Evolutionary conservation across 1,140 invertebrate species (phyloP).

Genomic region (Anthonomus grandis): DNA sequence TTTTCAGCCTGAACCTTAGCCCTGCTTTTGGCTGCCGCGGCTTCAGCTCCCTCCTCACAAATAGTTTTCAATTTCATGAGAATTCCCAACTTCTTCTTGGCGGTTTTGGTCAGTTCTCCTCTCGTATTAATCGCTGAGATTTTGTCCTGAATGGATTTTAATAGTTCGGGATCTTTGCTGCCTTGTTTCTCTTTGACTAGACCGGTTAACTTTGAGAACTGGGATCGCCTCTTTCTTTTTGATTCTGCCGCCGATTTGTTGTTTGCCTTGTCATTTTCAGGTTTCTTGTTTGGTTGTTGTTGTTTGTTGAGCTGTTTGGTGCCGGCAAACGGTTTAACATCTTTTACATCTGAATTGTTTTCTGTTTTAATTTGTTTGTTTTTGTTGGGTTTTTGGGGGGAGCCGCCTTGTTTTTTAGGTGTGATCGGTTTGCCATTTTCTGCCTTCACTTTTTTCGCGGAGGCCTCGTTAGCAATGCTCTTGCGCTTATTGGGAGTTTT

Average conservation of each 20-base stretch:
- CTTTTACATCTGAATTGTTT: constrained; percentile 11
- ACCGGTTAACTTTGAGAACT: constrained; percentile 15
- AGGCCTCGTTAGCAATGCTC: constrained; percentile 13
- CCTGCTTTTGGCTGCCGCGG: constrained; percentile 9
- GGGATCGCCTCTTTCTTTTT: constrained; percentile 20
- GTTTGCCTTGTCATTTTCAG: constrained; percentile 4
- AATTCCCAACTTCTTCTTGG: constrained; percentile 28
- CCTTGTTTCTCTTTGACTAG: constrained; percentile 8
- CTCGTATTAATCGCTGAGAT: constrained; percentile 19
- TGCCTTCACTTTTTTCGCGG: constrained; percentile 16
- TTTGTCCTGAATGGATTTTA: constrained; percentile 22
- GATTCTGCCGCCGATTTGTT: neutral
- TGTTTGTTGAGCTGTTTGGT: constrained; percentile 17
- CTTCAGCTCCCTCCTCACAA: constrained; percentile 14
- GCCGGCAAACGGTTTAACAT: constrained; percentile 26
- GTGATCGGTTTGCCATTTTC: constrained; percentile 15
- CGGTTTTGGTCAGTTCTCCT: constrained; percentile 29
- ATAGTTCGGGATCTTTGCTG: constrained; percentile 21
- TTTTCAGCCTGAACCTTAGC: constrained; percentile 11
- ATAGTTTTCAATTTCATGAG: constrained; percentile 17
- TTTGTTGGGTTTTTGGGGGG: constrained; percentile 15
- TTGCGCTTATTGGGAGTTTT: constrained; percentile 34
- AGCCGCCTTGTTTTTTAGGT: constrained; percentile 10
- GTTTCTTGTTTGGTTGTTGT: constrained; percentile 11
- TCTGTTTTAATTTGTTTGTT: constrained; percentile 23